phyloP scores from a whole-genome alignment of 2,797 vertebrate genomes.

The Taeniopygia guttata region DNA sequence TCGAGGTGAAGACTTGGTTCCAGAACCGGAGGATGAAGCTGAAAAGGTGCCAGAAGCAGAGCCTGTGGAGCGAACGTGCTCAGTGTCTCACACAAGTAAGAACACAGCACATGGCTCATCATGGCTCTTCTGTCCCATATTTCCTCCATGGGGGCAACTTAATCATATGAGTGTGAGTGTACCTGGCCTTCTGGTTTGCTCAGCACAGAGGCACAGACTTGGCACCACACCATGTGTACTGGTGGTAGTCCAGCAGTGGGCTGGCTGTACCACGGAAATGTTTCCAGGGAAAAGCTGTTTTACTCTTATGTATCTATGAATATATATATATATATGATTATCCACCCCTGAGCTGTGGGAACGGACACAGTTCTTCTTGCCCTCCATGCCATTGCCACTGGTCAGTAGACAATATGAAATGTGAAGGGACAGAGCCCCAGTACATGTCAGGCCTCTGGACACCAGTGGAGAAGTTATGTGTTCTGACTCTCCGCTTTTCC shows the following conservation, averaged over 20 bases:
- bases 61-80: constrained; percentile 73
- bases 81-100: constrained; percentile 48
- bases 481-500: constrained; percentile 18
- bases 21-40: constrained; percentile 91
- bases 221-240: neutral
- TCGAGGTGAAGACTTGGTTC: constrained; percentile 93
- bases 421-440: neutral
- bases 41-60: constrained; percentile 85
- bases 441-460: rapidly evolving
- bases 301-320: neutral
- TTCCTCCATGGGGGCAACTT: neutral
- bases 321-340: too few relatives aligned
- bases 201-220: neutral
- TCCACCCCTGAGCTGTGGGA: neutral
- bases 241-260: neutral
- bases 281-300: neutral
- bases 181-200: neutral
- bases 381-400: neutral
- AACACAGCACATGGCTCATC: neutral
- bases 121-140: neutral
- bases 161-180: rapidly evolving
- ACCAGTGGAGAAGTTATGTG: neutral
- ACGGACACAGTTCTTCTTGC: neutral
- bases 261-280: neutral
- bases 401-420: neutral